Base-by-base conservation (phyloP, 53 echinoderm and acorn worm genomes). In the Glandiceps talaboti region DNA sequence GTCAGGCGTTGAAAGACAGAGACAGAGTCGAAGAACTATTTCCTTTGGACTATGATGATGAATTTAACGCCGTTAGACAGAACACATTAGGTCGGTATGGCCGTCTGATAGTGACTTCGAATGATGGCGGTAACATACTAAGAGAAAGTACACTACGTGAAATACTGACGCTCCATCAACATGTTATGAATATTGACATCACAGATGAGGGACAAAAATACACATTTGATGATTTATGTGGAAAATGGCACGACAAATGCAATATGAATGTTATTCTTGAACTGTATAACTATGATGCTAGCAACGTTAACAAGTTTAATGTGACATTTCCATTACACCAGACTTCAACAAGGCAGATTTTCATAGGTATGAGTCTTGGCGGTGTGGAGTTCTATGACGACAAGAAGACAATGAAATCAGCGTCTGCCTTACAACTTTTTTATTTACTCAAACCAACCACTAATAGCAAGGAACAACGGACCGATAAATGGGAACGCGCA, bases 291-390 rank as follows among this genome's bases (percentile, higher is more conserved):
- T 75, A 83, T 28, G 27, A 80, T 33, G 73, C 87, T 0, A 82
- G 78, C 1, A 33, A 25, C 1, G 30, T 30, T 45, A 20, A 45
- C 20, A 45, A 6, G 6, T 6, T 45, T 6, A 45, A 45, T 20
- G 20, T 45, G 6, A 45, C 64, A 12, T 45, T 12, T 20, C 64
- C 64, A 45, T 12, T 20, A 6, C 64, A 6, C 20, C 6, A 20
- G 6, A 20, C 6, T 45, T 45, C 64, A 6, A 45, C 64, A 6
- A 12, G 6, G 20, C 80, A 80, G 26, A 76, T 89, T 26, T 81
- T 89, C 33, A 86, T 99, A 26, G 99, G 91, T 0, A 91, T 91
- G 0, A 87, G 84, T 77, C 75, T 99, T 0, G 91, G 93, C 0
- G 88, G 89, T 0, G 89, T 99, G 27, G 45, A 80, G 73, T 82